A percentile compares a stretch with the other conserved stretches of the same genome.
phyloP scores from a whole-genome alignment of 2,797 vertebrate species.

The Gymnocypris eckloni region DNA sequence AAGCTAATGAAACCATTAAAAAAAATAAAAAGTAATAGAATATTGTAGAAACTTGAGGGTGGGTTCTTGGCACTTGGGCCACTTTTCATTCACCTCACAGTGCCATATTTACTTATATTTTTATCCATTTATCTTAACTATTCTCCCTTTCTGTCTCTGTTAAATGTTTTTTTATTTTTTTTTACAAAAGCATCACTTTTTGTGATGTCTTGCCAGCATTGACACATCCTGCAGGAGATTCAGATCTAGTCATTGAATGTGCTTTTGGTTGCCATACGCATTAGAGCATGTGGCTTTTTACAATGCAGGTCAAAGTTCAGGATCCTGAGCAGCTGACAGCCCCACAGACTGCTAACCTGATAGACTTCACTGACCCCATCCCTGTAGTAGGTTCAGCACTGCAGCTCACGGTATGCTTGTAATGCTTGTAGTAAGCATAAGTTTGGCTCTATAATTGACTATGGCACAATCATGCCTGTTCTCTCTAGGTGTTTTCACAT shows the following conservation, averaged over 20 bases:
- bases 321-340: slow-evolving; percentile 79
- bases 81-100: not conserved
- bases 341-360: slow-evolving; percentile 87
- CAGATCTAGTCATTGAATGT: not conserved
- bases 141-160: not conserved
- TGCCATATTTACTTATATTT: not conserved
- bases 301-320: slow-evolving; percentile 77
- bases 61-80: not conserved
- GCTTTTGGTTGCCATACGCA: not conserved
- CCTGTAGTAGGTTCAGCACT: slow-evolving; percentile 76
- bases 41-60: not conserved
- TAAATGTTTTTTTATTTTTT: not conserved
- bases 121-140: not conserved
- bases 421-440: not conserved
- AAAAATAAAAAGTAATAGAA: not conserved
- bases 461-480: not conserved
- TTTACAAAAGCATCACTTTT: not conserved
- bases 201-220: not conserved
- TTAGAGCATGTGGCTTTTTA: slow-evolving; percentile 36
- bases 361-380: slow-evolving; percentile 87
- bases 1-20: not conserved
- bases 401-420: not conserved
- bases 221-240: not conserved
- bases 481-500: not conserved
- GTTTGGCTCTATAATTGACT: not conserved